These are phyloP conservation scores for Drosophila ercepeae DNA, from an alignment of 1,140 invertebrate species.

Conservation along the genomic window DNA sequence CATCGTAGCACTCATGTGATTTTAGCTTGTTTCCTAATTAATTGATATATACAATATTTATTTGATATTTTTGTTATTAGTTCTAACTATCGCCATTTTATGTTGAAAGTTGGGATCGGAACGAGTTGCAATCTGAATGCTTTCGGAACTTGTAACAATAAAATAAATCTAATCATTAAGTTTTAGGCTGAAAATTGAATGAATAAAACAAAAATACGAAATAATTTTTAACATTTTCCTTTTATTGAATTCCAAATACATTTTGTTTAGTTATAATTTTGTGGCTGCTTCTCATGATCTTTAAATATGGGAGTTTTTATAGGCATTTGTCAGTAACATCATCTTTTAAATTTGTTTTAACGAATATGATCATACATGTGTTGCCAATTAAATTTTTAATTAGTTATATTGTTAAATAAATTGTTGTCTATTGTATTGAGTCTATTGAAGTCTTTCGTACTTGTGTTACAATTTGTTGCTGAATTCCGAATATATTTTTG, in stretches of 20 bases:
- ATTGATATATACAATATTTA: constrained; percentile 60
- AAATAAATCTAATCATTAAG: constrained; percentile 68
- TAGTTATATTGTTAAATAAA: constrained; percentile 24
- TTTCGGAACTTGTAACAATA: constrained; percentile 67
- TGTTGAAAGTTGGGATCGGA: constrained; percentile 10
- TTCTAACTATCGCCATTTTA: constrained; percentile 68
- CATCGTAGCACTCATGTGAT: constrained; percentile 71
- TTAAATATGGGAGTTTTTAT: constrained; percentile 49
- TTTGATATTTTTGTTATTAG: constrained; percentile 59
- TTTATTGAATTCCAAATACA: constrained; percentile 80
- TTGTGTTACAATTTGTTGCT: background rate
- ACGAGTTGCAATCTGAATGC: background rate
- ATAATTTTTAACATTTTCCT: constrained; percentile 74
- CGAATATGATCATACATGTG: constrained; percentile 9
- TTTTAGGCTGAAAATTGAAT: constrained; percentile 51
- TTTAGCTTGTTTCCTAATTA: constrained; percentile 71
- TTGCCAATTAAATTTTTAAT: constrained; percentile 17
- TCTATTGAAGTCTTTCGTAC: background rate
- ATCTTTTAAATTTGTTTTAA: constrained; percentile 2
- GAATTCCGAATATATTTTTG: constrained; percentile 19
- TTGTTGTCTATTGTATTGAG: constrained; percentile 16
- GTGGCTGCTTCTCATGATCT: constrained; percentile 19
- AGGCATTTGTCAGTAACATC: constrained; percentile 21
- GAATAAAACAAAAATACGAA: constrained; percentile 29
- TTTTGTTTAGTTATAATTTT: constrained; percentile 65